Evolutionary conservation across 2,888 invertebrate genomes (phyloP).

Genomic region (Incurvaria masculella): DNA sequence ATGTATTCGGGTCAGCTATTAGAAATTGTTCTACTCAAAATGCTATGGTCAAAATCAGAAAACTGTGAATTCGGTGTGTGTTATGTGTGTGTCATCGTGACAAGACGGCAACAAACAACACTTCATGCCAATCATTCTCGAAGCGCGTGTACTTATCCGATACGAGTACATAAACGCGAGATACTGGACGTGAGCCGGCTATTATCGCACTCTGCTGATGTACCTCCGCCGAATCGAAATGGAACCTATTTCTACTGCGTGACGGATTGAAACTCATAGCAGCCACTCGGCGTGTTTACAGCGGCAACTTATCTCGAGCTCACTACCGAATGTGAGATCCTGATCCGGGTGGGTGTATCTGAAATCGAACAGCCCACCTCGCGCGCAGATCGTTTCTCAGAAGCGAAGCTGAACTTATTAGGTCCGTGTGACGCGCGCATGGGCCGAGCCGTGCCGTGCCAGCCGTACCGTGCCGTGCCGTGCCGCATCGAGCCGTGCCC

Average conservation of each 20-base stretch:
- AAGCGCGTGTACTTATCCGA: slow-evolving; percentile 49
- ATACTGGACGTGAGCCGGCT: not conserved
- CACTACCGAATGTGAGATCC: slow-evolving; percentile 38
- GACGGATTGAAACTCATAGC: not conserved
- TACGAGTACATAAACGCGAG: slow-evolving; percentile 28
- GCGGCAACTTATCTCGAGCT: slow-evolving; percentile 48
- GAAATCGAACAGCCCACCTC: slow-evolving; percentile 21
- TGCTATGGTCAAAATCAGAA: no score
- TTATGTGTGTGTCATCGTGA: no score
- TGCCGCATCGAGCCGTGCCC: no score
- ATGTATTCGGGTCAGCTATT: no score
- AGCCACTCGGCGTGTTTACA: slow-evolving; percentile 36
- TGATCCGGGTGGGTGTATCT: slow-evolving; percentile 48
- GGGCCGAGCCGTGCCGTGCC: not conserved
- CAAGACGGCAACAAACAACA: slow-evolving; percentile 8
- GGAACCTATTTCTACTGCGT: not conserved
- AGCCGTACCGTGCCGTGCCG: not conserved
- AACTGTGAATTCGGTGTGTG: no score
- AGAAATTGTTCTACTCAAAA: no score
- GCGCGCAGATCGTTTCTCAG: slow-evolving; percentile 22
- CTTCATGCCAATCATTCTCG: slow-evolving; percentile 44
- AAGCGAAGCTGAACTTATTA: slow-evolving; percentile 28
- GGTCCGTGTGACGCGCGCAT: slow-evolving; percentile 1
- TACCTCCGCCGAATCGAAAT: not conserved
- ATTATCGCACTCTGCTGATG: not conserved